A percentile compares a stretch with the other conserved stretches of the same genome.
Evolutionary conservation across 2,888 invertebrate genomes (phyloP).

Genomic region (Beris morrisii): DNA sequence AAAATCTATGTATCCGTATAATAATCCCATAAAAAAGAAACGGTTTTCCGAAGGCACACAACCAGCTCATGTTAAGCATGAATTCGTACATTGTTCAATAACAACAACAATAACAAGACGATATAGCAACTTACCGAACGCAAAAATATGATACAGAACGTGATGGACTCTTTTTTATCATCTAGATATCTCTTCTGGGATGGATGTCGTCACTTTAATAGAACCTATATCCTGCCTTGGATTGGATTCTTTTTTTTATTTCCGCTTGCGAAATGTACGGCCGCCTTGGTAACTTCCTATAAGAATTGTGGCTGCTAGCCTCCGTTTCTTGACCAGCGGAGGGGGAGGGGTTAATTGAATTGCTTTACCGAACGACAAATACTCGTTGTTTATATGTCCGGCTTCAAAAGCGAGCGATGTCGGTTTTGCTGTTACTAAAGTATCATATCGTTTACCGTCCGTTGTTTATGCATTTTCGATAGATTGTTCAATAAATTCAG

Average conservation of each 20-base stretch:
- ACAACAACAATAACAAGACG: slow-evolving; percentile 16
- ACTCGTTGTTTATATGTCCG: slow-evolving; percentile 44
- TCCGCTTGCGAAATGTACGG: background rate
- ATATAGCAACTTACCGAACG: slow-evolving; percentile 13
- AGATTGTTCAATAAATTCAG: slow-evolving; percentile 44
- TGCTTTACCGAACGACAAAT: slow-evolving; percentile 44
- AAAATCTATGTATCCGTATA: slow-evolving; percentile 41
- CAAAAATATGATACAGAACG: slow-evolving; percentile 25
- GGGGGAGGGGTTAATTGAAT: slow-evolving; percentile 41
- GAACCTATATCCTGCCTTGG: slow-evolving; percentile 18
- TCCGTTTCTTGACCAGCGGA: background rate
- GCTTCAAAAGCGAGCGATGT: slow-evolving; percentile 35
- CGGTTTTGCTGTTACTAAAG: slow-evolving; percentile 18
- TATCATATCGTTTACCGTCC: slow-evolving; percentile 29
- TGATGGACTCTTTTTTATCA: slow-evolving; percentile 21
- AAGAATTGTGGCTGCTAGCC: slow-evolving; percentile 14
- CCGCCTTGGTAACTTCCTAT: background rate
- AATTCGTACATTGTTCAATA: slow-evolving; percentile 12
- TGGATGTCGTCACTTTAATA: slow-evolving; percentile 18
- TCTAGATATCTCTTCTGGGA: slow-evolving; percentile 5
- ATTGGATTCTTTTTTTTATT: slow-evolving; percentile 5
- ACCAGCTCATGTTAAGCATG: slow-evolving; percentile 21
- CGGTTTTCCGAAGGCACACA: slow-evolving; percentile 26
- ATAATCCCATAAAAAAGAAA: slow-evolving; percentile 43
- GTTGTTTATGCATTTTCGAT: slow-evolving; percentile 43